These are phyloP conservation scores for Limnephilus lunatus DNA, from an alignment of 2,888 invertebrate species.

Conservation along the genomic window DNA sequence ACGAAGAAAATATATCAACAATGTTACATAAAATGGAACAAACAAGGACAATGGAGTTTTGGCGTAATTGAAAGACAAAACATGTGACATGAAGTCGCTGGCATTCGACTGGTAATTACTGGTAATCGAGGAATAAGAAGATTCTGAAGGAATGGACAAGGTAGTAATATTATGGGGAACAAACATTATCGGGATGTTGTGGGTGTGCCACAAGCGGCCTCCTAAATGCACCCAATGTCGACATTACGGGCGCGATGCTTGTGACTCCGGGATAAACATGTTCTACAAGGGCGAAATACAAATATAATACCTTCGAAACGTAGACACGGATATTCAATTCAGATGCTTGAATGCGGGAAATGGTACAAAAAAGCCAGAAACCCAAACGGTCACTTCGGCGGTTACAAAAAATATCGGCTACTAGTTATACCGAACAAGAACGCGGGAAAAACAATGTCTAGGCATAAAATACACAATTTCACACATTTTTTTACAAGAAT, in stretches of 20 bases:
- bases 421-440: slow-evolving; percentile 71
- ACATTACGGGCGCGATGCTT: background rate
- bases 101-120: background rate
- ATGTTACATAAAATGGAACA: slow-evolving; percentile 42
- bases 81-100: slow-evolving; percentile 23
- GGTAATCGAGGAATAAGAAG: background rate
- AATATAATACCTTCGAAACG: background rate
- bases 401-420: slow-evolving; percentile 71
- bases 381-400: slow-evolving; percentile 57
- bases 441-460: slow-evolving; percentile 76
- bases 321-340: background rate
- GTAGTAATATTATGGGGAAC: background rate
- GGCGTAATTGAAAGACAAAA: slow-evolving; percentile 3
- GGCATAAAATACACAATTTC: slow-evolving; percentile 72
- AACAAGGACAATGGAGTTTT: background rate
- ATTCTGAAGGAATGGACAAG: background rate
- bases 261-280: background rate
- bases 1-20: slow-evolving; percentile 38
- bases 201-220: slow-evolving; percentile 56
- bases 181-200: slow-evolving; percentile 47
- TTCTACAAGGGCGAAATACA: background rate
- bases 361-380: slow-evolving; percentile 44
- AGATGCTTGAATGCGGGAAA: slow-evolving; percentile 2
- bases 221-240: slow-evolving; percentile 26
- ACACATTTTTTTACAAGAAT: slow-evolving; percentile 72